Evolutionary conservation across 2,113 vertebrate genomes (phyloP), one percentile per base, ranked within the genome.

Genomic region (Cyprinodon brontotheroides): DNA sequence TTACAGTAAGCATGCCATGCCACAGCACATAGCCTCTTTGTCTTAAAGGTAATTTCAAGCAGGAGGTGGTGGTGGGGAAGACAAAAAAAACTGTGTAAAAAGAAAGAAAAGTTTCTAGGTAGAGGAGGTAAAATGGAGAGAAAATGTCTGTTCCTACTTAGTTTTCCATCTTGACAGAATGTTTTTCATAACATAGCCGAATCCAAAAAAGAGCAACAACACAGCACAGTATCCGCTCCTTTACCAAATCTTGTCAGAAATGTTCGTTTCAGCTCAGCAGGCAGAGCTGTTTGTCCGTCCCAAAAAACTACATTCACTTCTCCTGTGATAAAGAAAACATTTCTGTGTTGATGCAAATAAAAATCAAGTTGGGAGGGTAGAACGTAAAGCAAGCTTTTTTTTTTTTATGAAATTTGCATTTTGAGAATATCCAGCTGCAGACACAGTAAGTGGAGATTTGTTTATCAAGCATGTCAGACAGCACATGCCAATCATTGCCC

Each of bases 41-140:
- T 93, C 89, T 92, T 84, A 65, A 78, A 87, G 86, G 80, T 86
- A 83, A 90, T 91, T 90, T 89, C 70, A 71, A 81, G 84, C 83
- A 82, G 74, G 80, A 82, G 83, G 81, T 80, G 65, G 80, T 79
- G 82, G 68, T 68, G 67, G n/a, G 64, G 65, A 40, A 40, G 38
- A 11, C 11, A 63, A 61, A 61, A 57, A 22, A 10, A 0, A 9
- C 22, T 22, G 13, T 65, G 48, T 68, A 37, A 37, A 76, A 50
- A 63, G 39, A 53, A 70, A 15, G 10, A 5, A 39, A 50, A 48
- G 60, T 22, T n/a, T 60, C 29, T 37, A 71, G 45, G 59, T 15
- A 77, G 68, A 65, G 22, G 72, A 81, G 53, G 67, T 68, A 80
- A 65, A 47, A 66, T 60, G 53, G 59, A 79, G 70, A 72, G n/a